Conservation (phyloP, 2,113 vertebrate species). For the Archilochus colubris region DNA sequence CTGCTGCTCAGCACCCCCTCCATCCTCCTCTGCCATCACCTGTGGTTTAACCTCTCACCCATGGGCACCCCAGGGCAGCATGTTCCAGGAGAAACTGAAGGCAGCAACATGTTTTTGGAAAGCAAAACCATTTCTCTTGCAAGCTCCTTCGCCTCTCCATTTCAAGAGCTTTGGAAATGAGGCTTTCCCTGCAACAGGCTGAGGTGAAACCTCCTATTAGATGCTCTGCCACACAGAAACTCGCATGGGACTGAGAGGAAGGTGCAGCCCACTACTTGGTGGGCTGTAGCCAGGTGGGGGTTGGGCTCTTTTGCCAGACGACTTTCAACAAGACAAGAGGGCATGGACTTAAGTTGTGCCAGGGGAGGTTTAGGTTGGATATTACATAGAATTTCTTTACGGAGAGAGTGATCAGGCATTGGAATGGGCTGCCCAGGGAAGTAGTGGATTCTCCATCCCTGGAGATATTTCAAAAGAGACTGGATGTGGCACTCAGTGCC, state of each 20-base stretch:
- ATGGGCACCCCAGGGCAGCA: not conserved
- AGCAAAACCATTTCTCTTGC: not conserved
- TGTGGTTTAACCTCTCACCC: not conserved
- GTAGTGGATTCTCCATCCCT: too few relatives aligned
- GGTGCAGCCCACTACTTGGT: too few relatives aligned
- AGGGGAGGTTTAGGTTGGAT: too few relatives aligned
- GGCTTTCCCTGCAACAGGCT: not conserved
- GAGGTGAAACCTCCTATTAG: not conserved
- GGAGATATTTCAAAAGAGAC: too few relatives aligned
- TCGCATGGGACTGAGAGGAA: fast-evolving
- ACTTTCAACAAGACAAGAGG: too few relatives aligned
- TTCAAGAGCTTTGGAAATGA: not conserved
- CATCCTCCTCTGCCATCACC: not conserved
- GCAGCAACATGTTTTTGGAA: not conserved
- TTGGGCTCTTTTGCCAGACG: too few relatives aligned
- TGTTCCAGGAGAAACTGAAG: not conserved
- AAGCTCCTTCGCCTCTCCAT: not conserved
- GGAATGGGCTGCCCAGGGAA: too few relatives aligned
- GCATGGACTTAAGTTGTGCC: too few relatives aligned
- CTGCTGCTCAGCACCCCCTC: not conserved
- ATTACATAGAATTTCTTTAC: too few relatives aligned
- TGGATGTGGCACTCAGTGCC: too few relatives aligned
- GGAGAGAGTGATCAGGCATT: too few relatives aligned
- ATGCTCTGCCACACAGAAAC: fast-evolving
- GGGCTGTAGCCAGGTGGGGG: too few relatives aligned